Conservation (phyloP, 2,888 invertebrate species). For the Cheilosia vernalis region DNA sequence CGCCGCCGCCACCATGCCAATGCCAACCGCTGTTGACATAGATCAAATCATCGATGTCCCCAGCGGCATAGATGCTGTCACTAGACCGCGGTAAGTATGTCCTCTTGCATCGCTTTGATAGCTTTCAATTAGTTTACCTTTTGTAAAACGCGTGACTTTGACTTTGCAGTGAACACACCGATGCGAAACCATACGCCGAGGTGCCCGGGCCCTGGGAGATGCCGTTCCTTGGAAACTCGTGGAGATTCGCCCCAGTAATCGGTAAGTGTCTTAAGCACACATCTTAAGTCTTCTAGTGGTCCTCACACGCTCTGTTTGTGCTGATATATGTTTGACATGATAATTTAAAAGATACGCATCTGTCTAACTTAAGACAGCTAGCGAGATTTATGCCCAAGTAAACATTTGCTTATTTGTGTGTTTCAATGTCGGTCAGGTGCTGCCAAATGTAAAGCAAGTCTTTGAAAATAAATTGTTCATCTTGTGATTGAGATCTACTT, state of each 20-base stretch:
- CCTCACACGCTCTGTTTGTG: no score
- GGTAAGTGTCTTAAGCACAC: slow-evolving; percentile 83
- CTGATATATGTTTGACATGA: slow-evolving; percentile 4
- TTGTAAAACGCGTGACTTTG: slow-evolving; percentile 53
- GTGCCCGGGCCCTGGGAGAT: slow-evolving; percentile 91
- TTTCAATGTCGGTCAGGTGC: slow-evolving; percentile 3
- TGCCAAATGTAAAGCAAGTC: slow-evolving; percentile 1
- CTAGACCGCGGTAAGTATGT: slow-evolving; percentile 53
- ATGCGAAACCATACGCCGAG: slow-evolving; percentile 85
- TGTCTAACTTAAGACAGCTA: slow-evolving; percentile 2
- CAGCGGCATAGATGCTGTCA: slow-evolving; percentile 3
- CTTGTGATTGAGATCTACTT: not conserved
- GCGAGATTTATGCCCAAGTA: slow-evolving; percentile 13
- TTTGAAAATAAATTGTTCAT: not conserved
- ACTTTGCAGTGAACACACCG: slow-evolving; percentile 55
- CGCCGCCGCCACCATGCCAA: slow-evolving; percentile 76
- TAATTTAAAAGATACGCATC: slow-evolving; percentile 7
- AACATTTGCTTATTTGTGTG: slow-evolving; percentile 21
- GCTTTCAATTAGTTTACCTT: slow-evolving; percentile 37
- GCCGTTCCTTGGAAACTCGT: slow-evolving; percentile 90
- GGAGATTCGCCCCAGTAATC: slow-evolving; percentile 89
- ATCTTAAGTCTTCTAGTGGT: not conserved
- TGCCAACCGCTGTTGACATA: slow-evolving; percentile 42
- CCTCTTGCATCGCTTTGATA: not conserved
- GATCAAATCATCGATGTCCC: slow-evolving; percentile 22